Base-by-base conservation (phyloP, 2,888 invertebrate genomes). In the Orthosia cruda region DNA sequence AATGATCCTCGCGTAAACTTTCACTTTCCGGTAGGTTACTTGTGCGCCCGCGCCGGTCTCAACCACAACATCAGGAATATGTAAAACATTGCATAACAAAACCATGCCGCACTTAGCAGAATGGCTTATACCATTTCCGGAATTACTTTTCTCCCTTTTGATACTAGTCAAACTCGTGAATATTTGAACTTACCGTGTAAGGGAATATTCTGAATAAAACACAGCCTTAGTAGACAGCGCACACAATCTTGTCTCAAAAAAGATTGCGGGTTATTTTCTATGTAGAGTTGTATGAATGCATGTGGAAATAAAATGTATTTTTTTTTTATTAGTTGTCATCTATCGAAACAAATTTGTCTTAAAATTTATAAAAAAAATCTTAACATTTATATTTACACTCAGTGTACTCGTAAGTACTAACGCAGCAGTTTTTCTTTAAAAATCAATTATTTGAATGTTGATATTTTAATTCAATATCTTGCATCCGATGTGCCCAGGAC, bases 1-100 rank as follows among this genome's bases (percentile, higher is more conserved):
- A 73, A 79, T 74, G 67, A 84, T 84, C 79, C 80, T 83, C 84
- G 67, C 73, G 80, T 78, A 84, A 86, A 87, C 89, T 89, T 89
- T 89, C 89, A 89, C 89, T 89, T 89, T 85, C 84, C 76, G 73
- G 71, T 77, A 58, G 65, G 67, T 73, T 62, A 69, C 64, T 69
- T 64, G 50, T 72, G 76, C 80, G 72, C 70, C 71, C 45, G 71
- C 71, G 75, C 80, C 67, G 67, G 74, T 82, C 74, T 81, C 82
- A 11, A 74, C 74, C 79, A 73, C 81, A 74, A 79, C 74, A 87
- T 81, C 81, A 74, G 86, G 86, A 78, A 84, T 80, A 87, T 87
- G 86, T 81, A 87, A 84, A 84, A 71, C 64, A 75, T 87, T 87
- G 71, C 84, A 80, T 86, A 87, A 87, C 75, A 64, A 70, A 74